phyloP scores from a whole-genome alignment of 2,888 invertebrate genomes.

The Thumatha senex region DNA sequence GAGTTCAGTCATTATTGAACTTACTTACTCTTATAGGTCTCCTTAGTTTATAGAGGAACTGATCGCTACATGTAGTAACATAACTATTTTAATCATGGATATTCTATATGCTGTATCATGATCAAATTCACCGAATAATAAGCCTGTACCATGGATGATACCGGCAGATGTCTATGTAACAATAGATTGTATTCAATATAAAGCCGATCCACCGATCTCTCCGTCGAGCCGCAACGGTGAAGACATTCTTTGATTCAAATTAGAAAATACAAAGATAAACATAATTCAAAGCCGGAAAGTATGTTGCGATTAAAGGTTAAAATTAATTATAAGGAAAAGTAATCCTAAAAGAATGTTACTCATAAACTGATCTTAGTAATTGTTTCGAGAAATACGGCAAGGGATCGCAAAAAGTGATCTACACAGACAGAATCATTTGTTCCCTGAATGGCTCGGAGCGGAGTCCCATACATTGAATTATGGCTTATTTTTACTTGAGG shows the following conservation, averaged over 20 bases:
- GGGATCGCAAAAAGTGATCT: conserved; percentile 60
- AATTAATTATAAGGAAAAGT: conserved; percentile 9
- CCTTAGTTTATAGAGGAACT: too few relatives aligned
- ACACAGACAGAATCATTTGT: conserved; percentile 59
- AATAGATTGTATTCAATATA: conserved; percentile 54
- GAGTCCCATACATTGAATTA: conserved; percentile 58
- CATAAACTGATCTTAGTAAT: conserved; percentile 44
- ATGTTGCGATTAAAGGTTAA: conserved; percentile 11
- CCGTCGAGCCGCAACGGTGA: conserved; percentile 16
- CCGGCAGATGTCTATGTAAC: conserved; percentile 61
- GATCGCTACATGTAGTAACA: too few relatives aligned
- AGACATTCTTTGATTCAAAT: conserved; percentile 27
- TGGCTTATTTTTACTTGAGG: conserved; percentile 56
- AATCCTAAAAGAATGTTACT: conserved; percentile 28
- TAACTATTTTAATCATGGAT: conserved; percentile 11
- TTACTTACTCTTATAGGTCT: too few relatives aligned
- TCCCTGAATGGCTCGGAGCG: conserved; percentile 49
- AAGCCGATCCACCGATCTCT: conserved; percentile 34
- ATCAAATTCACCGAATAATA: conserved; percentile 20
- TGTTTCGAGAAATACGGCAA: conserved; percentile 52
- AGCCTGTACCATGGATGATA: conserved; percentile 47
- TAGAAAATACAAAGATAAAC: conserved; percentile 9
- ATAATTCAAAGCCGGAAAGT: conserved; percentile 8
- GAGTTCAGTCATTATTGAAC: too few relatives aligned
- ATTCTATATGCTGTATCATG: conserved; percentile 40